Evolutionary conservation across 2,113 vertebrate species (phyloP).

Genomic region (Pluvianellus socialis): DNA sequence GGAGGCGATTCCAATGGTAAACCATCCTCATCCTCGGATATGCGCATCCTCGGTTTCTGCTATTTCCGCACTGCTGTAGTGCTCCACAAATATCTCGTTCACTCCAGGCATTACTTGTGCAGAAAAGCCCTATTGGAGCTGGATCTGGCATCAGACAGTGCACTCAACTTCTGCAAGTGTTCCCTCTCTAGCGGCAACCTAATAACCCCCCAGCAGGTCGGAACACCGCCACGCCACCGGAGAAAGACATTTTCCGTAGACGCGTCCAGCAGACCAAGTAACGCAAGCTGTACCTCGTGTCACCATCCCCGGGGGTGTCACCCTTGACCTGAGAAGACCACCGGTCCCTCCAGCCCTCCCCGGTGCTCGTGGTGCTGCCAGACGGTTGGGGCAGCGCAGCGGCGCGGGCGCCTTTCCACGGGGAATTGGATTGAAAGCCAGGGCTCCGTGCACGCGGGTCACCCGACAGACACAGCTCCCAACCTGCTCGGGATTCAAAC

Average conservation of each 20-base stretch:
- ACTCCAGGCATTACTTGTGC: neutral
- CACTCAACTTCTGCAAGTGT: neutral
- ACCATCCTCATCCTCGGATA: neutral
- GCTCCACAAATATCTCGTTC: neutral
- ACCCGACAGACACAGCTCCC: neutral
- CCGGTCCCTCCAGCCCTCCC: neutral
- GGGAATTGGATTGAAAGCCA: neutral
- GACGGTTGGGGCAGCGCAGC: too few species aligned
- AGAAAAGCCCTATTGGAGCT: neutral
- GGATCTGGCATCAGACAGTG: neutral
- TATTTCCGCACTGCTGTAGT: neutral
- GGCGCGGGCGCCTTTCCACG: neutral
- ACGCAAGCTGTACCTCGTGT: fast-evolving
- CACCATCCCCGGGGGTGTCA: neutral
- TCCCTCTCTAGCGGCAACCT: neutral
- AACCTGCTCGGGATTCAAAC: neutral
- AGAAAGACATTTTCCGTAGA: fast-evolving
- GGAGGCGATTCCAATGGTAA: fast-evolving
- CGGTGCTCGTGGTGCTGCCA: too few species aligned
- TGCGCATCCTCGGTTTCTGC: fast-evolving
- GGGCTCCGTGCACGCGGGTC: neutral
- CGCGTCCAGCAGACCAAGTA: neutral
- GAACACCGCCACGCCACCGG: neutral
- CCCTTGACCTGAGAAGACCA: too few species aligned
- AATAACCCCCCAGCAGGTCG: neutral